Evolutionary conservation across 2,113 vertebrate species (phyloP), one percentile per base, ranked within the genome.

Genomic region (Vicugna pacos): DNA sequence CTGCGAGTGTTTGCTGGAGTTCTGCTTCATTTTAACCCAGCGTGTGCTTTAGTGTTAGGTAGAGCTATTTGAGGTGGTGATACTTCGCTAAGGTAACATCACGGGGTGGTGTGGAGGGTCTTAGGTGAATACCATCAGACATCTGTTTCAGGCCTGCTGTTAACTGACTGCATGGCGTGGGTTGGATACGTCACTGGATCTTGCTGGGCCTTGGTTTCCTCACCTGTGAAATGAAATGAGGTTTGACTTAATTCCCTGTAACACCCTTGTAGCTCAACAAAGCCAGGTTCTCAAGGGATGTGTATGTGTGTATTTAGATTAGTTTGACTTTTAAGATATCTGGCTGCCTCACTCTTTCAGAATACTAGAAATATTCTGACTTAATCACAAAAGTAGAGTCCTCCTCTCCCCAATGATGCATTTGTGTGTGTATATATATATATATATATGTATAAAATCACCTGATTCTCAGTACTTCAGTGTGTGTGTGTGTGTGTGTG

Each of bases 11-110:
- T 93, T 85, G 52, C 20, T 11, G 46, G 22, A 50, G 5, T 38
- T 93, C 75, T 94, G 20, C 88, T 70, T 93, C 12, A 64, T 42
- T 93, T 95, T n/a, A 86, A 16, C 56, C 11, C 24, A 75, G 60
- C 32, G 19, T 48, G 28, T n/a, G 54, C 12, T 54, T 72, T 32
- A n/a, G 15, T 75, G 22, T 65, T 38, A 14, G 7, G 0, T 0
- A 17, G 10, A 16, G 11, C 4, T 90, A 8, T 79, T 79, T 50
- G 28, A 87, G 81, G 3, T 35, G 14, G 32, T 54, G 15, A 90
- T 3, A 8, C 15, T 35, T 69, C 20, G 73, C 42, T 76, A 24
- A 72, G 54, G 76, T 28, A 75, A 19, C 48, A 58, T 62, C 12
- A 12, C 32, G 2, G 16, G 16, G 11, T 28, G 9, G 88, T 50